Base-by-base conservation (phyloP, 1,140 invertebrate species). In the Grapholita molesta region DNA sequence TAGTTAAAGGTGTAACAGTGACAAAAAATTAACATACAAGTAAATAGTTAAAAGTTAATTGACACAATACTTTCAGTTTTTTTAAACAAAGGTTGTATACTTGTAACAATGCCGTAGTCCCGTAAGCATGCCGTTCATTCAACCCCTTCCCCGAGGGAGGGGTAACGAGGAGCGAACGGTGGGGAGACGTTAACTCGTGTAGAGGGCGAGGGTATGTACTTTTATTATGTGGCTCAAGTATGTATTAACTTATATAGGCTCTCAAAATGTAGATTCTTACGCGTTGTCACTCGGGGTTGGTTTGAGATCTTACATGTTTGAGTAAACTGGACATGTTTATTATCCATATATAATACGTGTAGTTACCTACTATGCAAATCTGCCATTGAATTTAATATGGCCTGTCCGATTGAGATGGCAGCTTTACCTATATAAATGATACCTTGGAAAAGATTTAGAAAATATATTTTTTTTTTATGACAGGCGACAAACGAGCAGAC, bases 161-260 rank as follows among this genome's bases (percentile, higher is more conserved):
- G 38, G 71, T 75, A 77, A 75, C 73, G 73, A 79, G 66, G 73
- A 74, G 77, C 69, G 73, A 79, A 79, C 70, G 67, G 72, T 52
- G 67, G 66, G 66, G 38, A 32, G 33, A 68, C 73, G 73, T 71
- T 80, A 77, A 72, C 71, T 73, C 68, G 73, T 68, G 68, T 73
- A 73, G 68, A 75, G 53, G 53, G 53, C 21, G 53, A 24, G 24
- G 24, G 24, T 55, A 61, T 61, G 28, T 61, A 61, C 55, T 61
- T 55, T 61, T 61, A 61, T 61, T 72, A 66, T 67, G 69, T 68
- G 68, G 69, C 70, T 61, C 24, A 61, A 61, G 55, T 61, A 61
- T 25, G 55, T 61, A 61, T 18, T 61, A 61, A 28, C 24, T 61
- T 61, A 61, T 28, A 28, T 28, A 28, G 55, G n/a, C 15, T 25